Percentiles rank a stretch among this genome's conserved stretches.
These are phyloP conservation scores for Toxotes chatareus DNA, from an alignment of 2,113 vertebrate species.

Conservation along the genomic window DNA sequence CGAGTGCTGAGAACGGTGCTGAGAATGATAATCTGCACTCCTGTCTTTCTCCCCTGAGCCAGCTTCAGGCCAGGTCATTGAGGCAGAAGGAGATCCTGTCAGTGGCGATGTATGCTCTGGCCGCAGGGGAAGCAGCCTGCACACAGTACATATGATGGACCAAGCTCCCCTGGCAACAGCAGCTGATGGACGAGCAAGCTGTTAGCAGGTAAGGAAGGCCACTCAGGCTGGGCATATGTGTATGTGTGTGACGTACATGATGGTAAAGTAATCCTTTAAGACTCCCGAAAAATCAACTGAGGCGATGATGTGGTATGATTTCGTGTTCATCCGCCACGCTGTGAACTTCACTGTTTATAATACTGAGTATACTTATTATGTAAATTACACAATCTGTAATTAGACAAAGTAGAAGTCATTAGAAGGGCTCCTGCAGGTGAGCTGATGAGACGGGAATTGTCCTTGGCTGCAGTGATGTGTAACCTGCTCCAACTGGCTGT, in stretches of 20 bases:
- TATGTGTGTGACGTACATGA: constrained; percentile 14
- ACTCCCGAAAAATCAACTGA: constrained; percentile 8
- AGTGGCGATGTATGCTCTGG: not conserved
- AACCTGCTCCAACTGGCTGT: constrained; percentile 24
- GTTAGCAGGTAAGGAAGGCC: constrained; percentile 40
- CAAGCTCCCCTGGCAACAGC: constrained; percentile 32
- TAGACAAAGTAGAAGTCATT: constrained; percentile 75
- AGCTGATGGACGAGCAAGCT: constrained; percentile 23
- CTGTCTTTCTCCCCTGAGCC: constrained; percentile 35
- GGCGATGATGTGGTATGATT: constrained; percentile 52
- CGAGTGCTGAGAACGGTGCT: constrained; percentile 21
- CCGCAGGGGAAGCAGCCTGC: too few species aligned
- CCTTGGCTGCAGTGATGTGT: constrained; percentile 57
- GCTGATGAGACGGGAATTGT: constrained; percentile 70
- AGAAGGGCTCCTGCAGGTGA: constrained; percentile 74
- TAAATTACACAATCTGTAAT: constrained; percentile 75
- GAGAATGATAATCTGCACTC: constrained; percentile 59
- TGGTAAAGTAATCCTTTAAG: constrained; percentile 4
- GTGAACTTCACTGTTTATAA: constrained; percentile 66
- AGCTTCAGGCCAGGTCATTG: constrained; percentile 53
- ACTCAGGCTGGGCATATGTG: constrained; percentile 2
- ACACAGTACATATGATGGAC: not conserved
- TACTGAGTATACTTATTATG: constrained; percentile 76
- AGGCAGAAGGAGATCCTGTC: constrained; percentile 69
- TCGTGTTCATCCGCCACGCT: constrained; percentile 43